phyloP scores from a whole-genome alignment of 2,797 vertebrate genomes.

The Poecilia gillii region DNA sequence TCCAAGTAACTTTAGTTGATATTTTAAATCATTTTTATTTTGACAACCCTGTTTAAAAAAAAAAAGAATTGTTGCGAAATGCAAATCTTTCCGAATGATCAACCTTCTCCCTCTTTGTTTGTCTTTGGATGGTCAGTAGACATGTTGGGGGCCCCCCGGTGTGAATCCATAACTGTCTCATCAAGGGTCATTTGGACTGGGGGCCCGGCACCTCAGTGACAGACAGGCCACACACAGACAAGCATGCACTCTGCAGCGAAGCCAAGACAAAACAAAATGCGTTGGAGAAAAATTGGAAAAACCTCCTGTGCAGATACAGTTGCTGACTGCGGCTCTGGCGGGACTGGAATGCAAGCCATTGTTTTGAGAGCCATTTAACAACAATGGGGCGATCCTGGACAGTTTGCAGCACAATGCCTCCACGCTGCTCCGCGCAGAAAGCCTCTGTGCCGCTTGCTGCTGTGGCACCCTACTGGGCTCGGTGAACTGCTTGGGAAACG shows the following conservation, averaged over 20 bases:
- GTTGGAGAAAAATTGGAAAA: constrained; percentile 15
- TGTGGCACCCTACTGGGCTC: constrained; percentile 43
- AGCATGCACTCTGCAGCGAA: constrained; percentile 11
- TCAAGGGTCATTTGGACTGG: constrained; percentile 26
- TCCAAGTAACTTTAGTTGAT: background rate
- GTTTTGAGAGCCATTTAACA: constrained; percentile 53
- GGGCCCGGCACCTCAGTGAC: constrained; percentile 36
- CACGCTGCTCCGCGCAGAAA: constrained; percentile 58
- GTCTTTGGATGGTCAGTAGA: constrained; percentile 32
- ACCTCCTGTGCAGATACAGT: constrained; percentile 39
- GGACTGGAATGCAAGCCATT: constrained; percentile 70
- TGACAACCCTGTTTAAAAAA: background rate
- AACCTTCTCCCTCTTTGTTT: background rate
- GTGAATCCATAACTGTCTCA: constrained; percentile 45
- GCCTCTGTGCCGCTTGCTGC: constrained; percentile 24
- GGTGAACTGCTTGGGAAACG: constrained; percentile 68
- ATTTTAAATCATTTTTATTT: background rate
- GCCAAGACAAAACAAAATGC: background rate
- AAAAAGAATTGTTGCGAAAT: background rate
- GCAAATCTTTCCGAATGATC: background rate
- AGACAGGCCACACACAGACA: constrained; percentile 54
- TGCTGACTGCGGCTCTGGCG: constrained; percentile 39
- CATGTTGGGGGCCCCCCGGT: constrained; percentile 33
- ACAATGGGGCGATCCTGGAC: constrained; percentile 65
- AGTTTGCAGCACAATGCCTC: constrained; percentile 70